A percentile compares a stretch with the other conserved stretches of the same genome.
These are phyloP conservation scores for Notolabrus celidotus DNA, from an alignment of 2,797 vertebrate species.

Conservation along the genomic window DNA sequence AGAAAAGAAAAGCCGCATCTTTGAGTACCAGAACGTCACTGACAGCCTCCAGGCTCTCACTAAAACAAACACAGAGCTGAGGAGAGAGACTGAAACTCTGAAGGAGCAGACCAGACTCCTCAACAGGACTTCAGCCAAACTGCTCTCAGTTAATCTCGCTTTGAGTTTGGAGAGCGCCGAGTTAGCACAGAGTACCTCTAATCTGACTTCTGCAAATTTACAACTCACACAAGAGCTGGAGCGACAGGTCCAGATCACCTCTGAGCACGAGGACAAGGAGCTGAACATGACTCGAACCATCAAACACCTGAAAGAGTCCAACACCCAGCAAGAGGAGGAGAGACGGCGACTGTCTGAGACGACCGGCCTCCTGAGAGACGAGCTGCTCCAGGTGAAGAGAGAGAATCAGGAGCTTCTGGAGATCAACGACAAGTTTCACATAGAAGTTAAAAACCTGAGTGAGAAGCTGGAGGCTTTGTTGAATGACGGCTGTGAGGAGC, in stretches of 20 bases:
- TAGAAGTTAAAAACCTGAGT: constrained; percentile 26
- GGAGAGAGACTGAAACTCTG: constrained; percentile 22
- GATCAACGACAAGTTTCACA: not conserved
- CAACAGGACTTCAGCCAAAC: constrained; percentile 21
- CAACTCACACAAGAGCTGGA: constrained; percentile 14
- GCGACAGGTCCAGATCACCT: not conserved
- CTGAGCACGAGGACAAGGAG: constrained; percentile 6
- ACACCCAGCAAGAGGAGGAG: constrained; percentile 11
- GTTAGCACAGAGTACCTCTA: constrained; percentile 28
- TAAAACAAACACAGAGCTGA: constrained; percentile 19
- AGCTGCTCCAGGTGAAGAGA: constrained; percentile 8
- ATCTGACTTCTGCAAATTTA: constrained; percentile 33
- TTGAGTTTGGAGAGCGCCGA: constrained; percentile 17
- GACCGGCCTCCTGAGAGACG: constrained; percentile 12
- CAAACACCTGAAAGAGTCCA: constrained; percentile 4
- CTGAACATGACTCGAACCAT: constrained; percentile 36
- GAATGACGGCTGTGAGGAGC: not conserved
- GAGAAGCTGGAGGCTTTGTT: not conserved
- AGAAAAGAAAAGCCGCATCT: constrained; percentile 27
- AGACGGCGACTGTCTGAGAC: not conserved
- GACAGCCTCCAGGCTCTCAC: constrained; percentile 1
- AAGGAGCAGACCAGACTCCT: constrained; percentile 29
- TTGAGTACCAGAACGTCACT: constrained; percentile 51
- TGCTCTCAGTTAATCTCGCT: constrained; percentile 7
- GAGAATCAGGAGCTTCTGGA: constrained; percentile 20